phyloP scores from a whole-genome alignment of 2,113 vertebrate genomes.

The Anser cygnoides region DNA sequence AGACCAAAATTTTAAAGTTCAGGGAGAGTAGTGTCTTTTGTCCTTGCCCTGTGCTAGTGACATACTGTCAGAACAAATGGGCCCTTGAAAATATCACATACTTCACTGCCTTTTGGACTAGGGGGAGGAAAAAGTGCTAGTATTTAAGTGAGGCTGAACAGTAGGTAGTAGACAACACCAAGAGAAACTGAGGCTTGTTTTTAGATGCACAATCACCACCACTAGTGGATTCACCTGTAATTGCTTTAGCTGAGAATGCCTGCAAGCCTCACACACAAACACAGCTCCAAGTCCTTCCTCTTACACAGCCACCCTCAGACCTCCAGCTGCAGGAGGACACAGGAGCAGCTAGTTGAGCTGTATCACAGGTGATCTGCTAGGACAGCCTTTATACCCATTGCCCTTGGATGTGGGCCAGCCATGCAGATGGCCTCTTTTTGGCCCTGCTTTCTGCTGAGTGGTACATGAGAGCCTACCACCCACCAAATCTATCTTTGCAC shows the following conservation, averaged over 20 bases:
- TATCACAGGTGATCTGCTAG: background rate
- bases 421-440: background rate
- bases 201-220: background rate
- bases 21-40: background rate
- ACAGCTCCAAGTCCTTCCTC: background rate
- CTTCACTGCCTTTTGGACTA: background rate
- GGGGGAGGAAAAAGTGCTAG: background rate
- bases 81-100: background rate
- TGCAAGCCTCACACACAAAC: background rate
- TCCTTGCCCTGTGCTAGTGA: background rate
- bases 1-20: background rate
- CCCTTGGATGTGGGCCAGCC: background rate
- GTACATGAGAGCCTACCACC: background rate
- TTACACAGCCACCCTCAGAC: background rate
- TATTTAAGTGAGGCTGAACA: background rate
- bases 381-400: background rate
- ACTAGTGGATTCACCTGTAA: background rate
- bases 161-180: background rate
- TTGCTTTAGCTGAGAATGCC: background rate
- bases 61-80: background rate
- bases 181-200: background rate
- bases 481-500: background rate
- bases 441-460: background rate
- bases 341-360: background rate
- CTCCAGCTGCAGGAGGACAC: background rate